Base-by-base conservation (phyloP, 2,888 invertebrate genomes). In the Hypselothyrea guttata region DNA sequence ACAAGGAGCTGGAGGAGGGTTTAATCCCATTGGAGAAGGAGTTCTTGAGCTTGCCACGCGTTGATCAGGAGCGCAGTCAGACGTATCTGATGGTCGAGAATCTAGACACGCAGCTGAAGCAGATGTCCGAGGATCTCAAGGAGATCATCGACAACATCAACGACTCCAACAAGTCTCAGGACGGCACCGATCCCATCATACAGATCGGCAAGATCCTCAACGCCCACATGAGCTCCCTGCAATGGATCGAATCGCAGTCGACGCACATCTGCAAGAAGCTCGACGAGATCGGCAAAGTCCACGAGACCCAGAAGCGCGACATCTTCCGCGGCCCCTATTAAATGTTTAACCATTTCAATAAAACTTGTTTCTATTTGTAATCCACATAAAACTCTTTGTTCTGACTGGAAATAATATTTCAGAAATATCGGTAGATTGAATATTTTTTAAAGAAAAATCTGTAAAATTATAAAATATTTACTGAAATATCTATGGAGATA, bases 91-190 rank as follows among this genome's bases (percentile, higher is more conserved):
- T 97, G 87, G 95, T 97, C 0, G 98, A 98, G 90, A 96, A 94
- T 87, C 91, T 98, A 66, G 97, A 98, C 88, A 95, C 96, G 0
- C 97, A 98, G 87, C 89, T 98, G 51, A 95, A 97, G 79, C 95
- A 96, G 87, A 98, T 98, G 97, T 95, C 97, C 0, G 96, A 97
- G 88, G 98, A 98, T 89, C 90, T 98, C 59, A 97, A 97, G 84
- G 98, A 98, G 90, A 96, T 98, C 7, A 97, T 98, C 54, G 97
- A 98, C 85, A 96, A 97, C 88, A 91, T 98, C 27, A 98, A 98
- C 88, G 96, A 97, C 85, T 94, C 95, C 0, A 97, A 96, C 86
- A 93, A 95, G 78, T 93, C 93, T 35, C 94, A 95, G 84, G 96
- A 97, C 79, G 93, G 93, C 35, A 94, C 94, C 67, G 97, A 98